Evolutionary conservation across 2,888 invertebrate genomes (phyloP).

Genomic region (Rhingia rostrata): DNA sequence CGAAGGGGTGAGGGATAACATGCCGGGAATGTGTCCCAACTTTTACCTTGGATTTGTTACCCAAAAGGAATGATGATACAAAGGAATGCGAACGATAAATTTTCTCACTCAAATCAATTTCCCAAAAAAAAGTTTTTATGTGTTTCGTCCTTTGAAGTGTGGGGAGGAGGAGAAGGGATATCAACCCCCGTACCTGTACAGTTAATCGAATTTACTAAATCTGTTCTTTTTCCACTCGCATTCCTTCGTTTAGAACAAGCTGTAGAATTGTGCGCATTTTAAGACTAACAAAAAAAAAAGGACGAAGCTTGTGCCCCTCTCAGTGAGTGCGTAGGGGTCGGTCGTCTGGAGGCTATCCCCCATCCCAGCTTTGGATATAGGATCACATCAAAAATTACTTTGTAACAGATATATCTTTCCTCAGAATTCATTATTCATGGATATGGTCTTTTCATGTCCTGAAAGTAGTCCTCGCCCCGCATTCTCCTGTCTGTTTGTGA

Average conservation of each 20-base stretch:
- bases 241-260: conserved; percentile 27
- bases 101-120: conserved; percentile 70
- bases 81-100: conserved; percentile 64
- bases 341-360: conserved; percentile 15
- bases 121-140: conserved; percentile 14
- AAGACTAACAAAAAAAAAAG: conserved; percentile 20
- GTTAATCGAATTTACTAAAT: conserved; percentile 55
- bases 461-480: conserved; percentile 19
- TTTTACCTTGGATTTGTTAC: conserved; percentile 50
- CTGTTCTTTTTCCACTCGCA: conserved; percentile 21
- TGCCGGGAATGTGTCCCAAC: conserved; percentile 43
- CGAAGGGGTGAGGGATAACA: neutral
- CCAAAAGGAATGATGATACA: conserved; percentile 47
- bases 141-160: neutral
- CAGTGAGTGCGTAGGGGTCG: neutral
- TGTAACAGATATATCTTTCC: conserved; percentile 60
- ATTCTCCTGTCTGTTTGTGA: conserved; percentile 44
- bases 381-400: conserved; percentile 67
- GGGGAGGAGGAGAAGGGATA: no score
- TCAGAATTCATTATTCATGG: conserved; percentile 76
- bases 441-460: conserved; percentile 80
- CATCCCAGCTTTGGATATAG: conserved; percentile 36
- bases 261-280: conserved; percentile 42
- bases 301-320: no score
- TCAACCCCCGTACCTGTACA: neutral